Base-by-base conservation (phyloP, 2,113 vertebrate genomes). In the Gracilinanus agilis region DNA sequence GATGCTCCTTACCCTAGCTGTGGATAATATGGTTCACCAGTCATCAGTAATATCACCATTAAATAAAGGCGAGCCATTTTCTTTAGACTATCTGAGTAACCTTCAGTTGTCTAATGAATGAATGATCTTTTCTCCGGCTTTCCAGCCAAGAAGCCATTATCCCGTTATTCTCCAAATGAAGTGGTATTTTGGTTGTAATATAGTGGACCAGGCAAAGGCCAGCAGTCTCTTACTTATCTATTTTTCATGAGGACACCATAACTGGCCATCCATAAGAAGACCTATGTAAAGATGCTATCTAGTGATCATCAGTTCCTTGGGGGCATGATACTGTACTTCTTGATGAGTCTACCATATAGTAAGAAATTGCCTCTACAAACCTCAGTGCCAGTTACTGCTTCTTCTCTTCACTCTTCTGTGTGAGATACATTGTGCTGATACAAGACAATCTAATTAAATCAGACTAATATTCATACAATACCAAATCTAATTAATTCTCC, bases 41-140 rank as follows among this genome's bases (percentile, higher is more conserved):
- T 91, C 61, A 95, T 96, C 58, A 90, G 92, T 27, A 27, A 90
- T 91, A 91, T 96, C 89, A 9, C 97, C 92, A 92, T 92, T 97
- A 97, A 97, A 61, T 93, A 95, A 96, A 54, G 95, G 91, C 92
- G 54, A 97, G 96, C 91, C 97, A 94, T 90, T 91, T 91, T 24
- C 23, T 55, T 8, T 90, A 94, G 58, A 55, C 88, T 0, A 0
- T 40, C 75, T 55, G 90, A 58, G 4, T 0, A 92, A 67, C 34
- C 89, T 88, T 44, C 53, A n/a, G 27, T 92, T 94, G 93, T 94
- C 93, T 89, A 90, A 95, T 93, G 91, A 96, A 91, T 0, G 9
- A 54, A 91, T 91, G 91, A 44, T 94, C 67, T 93, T 56, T 40
- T 92, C 91, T 91, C 90, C 40, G 21, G 9, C 21, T 34, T 90